Conservation (phyloP, 1,140 invertebrate species). For the Antheraea pernyi region DNA sequence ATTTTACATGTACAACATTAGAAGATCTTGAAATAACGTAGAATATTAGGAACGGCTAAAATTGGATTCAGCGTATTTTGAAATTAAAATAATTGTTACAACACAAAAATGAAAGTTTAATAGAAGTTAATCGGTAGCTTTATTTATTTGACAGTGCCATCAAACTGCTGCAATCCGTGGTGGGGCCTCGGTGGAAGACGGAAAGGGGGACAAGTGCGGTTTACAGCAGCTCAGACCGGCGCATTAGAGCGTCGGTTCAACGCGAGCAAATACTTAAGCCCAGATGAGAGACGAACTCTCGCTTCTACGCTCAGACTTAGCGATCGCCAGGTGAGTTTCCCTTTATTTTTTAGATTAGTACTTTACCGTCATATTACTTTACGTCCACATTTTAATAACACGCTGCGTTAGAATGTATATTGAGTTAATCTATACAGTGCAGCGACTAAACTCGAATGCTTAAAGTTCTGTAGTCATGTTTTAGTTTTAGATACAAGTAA, state of each 20-base stretch:
- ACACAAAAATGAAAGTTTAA: too few relatives aligned
- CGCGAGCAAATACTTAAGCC: conserved; percentile 89
- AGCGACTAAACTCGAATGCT: too few relatives aligned
- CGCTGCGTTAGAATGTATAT: neutral
- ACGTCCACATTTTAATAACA: neutral
- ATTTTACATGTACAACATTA: too few relatives aligned
- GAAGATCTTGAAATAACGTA: too few relatives aligned
- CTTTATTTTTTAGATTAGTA: too few relatives aligned
- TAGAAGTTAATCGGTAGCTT: neutral
- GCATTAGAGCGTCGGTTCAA: conserved; percentile 88
- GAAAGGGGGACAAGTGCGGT: conserved; percentile 90
- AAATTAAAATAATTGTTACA: too few relatives aligned
- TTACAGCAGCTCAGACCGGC: conserved; percentile 89
- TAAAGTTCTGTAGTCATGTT: too few relatives aligned
- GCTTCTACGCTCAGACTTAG: conserved; percentile 86
- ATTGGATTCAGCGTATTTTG: too few relatives aligned
- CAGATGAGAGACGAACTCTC: conserved; percentile 87
- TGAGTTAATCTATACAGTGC: too few relatives aligned
- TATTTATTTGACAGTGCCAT: conserved; percentile 24
- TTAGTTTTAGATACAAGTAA: too few relatives aligned
- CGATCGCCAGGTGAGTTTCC: conserved; percentile 85
- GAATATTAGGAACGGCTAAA: too few relatives aligned
- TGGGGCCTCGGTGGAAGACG: conserved; percentile 74
- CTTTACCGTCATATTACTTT: too few relatives aligned
- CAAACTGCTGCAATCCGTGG: conserved; percentile 52